These are phyloP conservation scores for Erebia aethiops DNA, from an alignment of 2,888 invertebrate species.

Conservation along the genomic window DNA sequence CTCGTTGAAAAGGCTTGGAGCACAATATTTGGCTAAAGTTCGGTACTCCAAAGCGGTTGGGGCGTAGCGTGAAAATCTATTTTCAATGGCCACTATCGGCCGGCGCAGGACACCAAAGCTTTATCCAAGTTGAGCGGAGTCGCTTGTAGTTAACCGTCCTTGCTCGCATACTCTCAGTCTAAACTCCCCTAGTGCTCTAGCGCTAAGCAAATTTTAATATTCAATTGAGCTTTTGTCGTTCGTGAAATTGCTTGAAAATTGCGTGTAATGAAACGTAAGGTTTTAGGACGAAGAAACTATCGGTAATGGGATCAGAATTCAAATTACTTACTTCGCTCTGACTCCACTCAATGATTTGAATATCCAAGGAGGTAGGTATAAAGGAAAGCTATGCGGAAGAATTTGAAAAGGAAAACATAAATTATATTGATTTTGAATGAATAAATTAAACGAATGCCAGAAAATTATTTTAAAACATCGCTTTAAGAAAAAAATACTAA, in stretches of 20 bases:
- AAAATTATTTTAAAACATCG: not conserved
- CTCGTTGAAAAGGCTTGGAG: conserved; percentile 22
- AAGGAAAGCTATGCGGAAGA: no score
- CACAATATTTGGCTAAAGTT: conserved; percentile 73
- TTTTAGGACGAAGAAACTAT: conserved; percentile 20
- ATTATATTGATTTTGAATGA: no score
- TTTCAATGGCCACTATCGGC: conserved; percentile 81
- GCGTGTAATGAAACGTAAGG: conserved; percentile 41
- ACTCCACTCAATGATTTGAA: no score
- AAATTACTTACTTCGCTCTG: not conserved
- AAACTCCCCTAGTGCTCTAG: conserved; percentile 67
- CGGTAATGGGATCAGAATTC: conserved; percentile 5
- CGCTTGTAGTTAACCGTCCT: conserved; percentile 72
- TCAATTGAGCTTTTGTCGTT: conserved; percentile 72
- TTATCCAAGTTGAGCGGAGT: conserved; percentile 74
- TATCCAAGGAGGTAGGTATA: no score
- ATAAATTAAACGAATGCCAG: not conserved
- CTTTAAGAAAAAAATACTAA: no score
- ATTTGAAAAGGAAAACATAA: no score
- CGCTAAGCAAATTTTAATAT: conserved; percentile 81
- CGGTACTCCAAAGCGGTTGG: conserved; percentile 61
- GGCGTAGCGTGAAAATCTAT: conserved; percentile 81
- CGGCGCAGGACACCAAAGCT: conserved; percentile 74
- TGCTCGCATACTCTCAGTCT: conserved; percentile 57
- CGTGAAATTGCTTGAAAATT: conserved; percentile 46